These are phyloP conservation scores for Aphrophora alni DNA, from an alignment of 2,888 invertebrate species.

Conservation along the genomic window DNA sequence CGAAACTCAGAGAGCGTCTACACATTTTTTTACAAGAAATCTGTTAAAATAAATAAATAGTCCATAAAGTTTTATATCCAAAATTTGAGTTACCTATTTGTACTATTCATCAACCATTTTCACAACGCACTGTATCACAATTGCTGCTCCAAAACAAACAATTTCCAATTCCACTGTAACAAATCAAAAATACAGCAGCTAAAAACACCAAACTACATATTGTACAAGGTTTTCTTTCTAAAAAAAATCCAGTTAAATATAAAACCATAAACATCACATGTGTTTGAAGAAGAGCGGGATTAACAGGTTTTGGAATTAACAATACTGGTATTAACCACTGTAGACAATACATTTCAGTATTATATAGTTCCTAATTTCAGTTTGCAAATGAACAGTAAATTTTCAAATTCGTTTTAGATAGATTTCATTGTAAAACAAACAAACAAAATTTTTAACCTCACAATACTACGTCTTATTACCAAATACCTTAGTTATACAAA, in stretches of 20 bases:
- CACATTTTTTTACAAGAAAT: too few species aligned
- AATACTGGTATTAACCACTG: conserved; percentile 97
- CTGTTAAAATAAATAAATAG: too few species aligned
- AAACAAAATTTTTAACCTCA: neutral
- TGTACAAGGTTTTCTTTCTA: conserved; percentile 96
- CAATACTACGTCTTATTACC: too few species aligned
- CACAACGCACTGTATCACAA: conserved; percentile 67
- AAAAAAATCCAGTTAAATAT: conserved; percentile 95
- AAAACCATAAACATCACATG: conserved; percentile 98
- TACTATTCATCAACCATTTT: conserved; percentile 56
- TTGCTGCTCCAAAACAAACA: conserved; percentile 90
- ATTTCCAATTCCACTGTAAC: conserved; percentile 95
- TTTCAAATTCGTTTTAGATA: neutral
- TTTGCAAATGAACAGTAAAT: too few species aligned
- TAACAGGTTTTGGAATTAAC: conserved; percentile 96
- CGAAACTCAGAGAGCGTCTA: too few species aligned
- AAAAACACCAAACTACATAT: conserved; percentile 96
- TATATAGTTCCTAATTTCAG: neutral
- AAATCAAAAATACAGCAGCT: conserved; percentile 90
- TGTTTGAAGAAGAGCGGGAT: conserved; percentile 94
- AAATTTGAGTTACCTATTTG: neutral
- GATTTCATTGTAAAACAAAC: neutral
- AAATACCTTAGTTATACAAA: too few species aligned
- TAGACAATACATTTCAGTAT: conserved; percentile 83
- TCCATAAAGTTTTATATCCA: neutral